Evolutionary conservation across 2,113 vertebrate genomes (phyloP).

Genomic region (Myiopsitta monachus): DNA sequence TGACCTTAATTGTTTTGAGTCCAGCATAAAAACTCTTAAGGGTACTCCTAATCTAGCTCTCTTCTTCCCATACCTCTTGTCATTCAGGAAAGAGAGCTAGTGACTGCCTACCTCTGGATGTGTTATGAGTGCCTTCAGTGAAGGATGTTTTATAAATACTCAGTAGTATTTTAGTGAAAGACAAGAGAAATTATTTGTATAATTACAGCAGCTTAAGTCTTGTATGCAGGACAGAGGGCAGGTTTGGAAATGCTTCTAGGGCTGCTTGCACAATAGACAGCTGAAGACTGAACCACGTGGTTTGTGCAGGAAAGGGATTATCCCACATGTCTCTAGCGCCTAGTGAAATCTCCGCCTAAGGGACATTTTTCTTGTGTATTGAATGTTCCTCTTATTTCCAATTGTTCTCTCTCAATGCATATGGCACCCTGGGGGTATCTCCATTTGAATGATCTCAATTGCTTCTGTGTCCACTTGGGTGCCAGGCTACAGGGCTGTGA

Average conservation of each 20-base stretch:
- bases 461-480: conserved; percentile 1
- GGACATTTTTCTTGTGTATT: conserved; percentile 1
- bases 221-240: neutral
- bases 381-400: conserved; percentile 25
- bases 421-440: neutral
- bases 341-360: conserved; percentile 22
- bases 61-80: neutral
- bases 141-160: neutral
- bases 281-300: neutral
- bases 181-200: neutral
- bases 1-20: neutral
- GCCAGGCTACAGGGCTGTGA: conserved; percentile 14
- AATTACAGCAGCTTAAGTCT: neutral
- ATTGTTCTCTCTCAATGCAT: neutral
- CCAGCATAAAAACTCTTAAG: neutral
- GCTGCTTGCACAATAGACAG: neutral
- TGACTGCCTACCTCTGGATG: neutral
- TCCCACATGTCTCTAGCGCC: neutral
- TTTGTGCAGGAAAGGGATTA: neutral
- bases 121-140: neutral
- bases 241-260: neutral
- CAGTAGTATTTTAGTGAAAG: neutral
- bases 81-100: neutral
- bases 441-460: neutral
- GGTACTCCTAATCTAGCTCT: neutral